These are phyloP conservation scores for Lissonota sp. DNA, from an alignment of 2,888 invertebrate species.

Conservation along the genomic window DNA sequence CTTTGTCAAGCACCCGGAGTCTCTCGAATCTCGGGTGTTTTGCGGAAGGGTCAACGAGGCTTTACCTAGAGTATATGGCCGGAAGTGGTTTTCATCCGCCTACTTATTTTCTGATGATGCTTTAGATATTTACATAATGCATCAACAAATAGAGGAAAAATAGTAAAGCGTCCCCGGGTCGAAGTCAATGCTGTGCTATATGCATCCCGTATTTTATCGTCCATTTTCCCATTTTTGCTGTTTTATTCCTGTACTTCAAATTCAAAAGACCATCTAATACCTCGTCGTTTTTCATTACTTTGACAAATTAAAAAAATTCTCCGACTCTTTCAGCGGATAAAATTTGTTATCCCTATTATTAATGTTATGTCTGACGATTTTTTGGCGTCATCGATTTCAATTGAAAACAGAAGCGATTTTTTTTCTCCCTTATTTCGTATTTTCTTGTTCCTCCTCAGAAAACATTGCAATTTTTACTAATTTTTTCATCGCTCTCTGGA, in stretches of 20 bases:
- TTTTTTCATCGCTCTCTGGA: slow-evolving; percentile 5
- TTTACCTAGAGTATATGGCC: slow-evolving; percentile 52
- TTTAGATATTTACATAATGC: not conserved
- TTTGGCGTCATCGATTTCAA: too few species aligned
- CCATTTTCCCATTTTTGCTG: too few species aligned
- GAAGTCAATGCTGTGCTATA: too few species aligned
- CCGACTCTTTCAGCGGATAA: not conserved
- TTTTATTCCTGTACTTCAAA: too few species aligned
- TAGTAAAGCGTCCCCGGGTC: too few species aligned
- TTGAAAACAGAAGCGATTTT: too few species aligned
- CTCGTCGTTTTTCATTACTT: too few species aligned
- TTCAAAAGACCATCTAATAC: too few species aligned
- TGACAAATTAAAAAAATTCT: too few species aligned
- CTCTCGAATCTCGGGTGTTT: slow-evolving; percentile 56
- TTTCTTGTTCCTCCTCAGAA: not conserved
- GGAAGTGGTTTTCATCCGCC: slow-evolving; percentile 36
- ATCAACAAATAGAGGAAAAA: not conserved
- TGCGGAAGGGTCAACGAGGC: slow-evolving; percentile 65
- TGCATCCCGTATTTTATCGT: too few species aligned
- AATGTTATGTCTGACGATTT: too few species aligned
- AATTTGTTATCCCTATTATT: too few species aligned
- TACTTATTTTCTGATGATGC: slow-evolving; percentile 18
- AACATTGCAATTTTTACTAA: not conserved
- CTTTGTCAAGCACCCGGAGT: slow-evolving; percentile 53
- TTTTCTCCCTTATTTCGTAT: not conserved